A percentile compares a stretch with the other conserved stretches of the same genome.
Conservation (phyloP, 2,113 vertebrate genomes). For the Paraplagusia blochii region DNA sequence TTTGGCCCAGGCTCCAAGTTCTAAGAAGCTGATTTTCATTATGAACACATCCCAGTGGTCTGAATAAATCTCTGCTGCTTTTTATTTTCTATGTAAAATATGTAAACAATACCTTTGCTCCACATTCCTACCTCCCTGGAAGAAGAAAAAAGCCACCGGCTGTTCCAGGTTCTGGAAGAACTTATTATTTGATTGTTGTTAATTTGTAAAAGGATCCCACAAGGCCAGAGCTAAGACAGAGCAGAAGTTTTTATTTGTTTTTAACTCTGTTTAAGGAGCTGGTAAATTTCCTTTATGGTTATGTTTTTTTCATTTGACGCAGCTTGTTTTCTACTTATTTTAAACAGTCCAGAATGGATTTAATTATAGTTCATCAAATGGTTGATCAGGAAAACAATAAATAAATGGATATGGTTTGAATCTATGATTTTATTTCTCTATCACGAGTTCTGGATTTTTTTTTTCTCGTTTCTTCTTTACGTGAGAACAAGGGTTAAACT, state of each 20-base stretch:
- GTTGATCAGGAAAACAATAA: too few species aligned
- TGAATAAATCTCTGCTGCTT: background rate
- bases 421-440: too few species aligned
- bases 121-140: background rate
- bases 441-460: too few species aligned
- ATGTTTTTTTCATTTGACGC: too few species aligned
- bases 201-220: background rate
- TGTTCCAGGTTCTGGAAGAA: background rate
- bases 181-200: background rate
- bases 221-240: background rate
- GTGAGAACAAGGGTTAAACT: too few species aligned
- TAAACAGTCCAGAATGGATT: too few species aligned
- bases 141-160: background rate
- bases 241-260: background rate
- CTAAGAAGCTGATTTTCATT: background rate
- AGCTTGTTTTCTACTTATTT: too few species aligned
- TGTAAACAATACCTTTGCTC: background rate
- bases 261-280: too few species aligned
- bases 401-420: too few species aligned
- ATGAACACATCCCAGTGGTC: background rate
- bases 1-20: background rate
- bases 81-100: background rate
- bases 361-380: too few species aligned
- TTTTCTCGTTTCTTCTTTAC: too few species aligned
- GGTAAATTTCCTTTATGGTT: too few species aligned